Conservation (phyloP, 2,797 vertebrate genomes). For the Astyanax mexicanus region DNA sequence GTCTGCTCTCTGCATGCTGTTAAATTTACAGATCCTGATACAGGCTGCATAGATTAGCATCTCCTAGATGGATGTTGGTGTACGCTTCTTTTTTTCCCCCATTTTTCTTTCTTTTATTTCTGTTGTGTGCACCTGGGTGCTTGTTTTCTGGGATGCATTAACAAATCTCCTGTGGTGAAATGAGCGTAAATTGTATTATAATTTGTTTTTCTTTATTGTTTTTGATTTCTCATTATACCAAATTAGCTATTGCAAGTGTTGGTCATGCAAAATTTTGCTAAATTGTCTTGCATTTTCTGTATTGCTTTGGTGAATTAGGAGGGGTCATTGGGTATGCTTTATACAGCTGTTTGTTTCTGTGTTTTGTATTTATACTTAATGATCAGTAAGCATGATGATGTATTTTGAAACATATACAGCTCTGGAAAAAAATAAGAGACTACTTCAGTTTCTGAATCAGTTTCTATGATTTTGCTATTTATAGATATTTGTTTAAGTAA, state of each 20-base stretch:
- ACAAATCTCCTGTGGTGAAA: neutral
- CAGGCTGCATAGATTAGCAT: slow-evolving; percentile 5
- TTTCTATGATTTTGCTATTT: too few relatives aligned
- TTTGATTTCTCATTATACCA: neutral
- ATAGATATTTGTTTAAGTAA: too few relatives aligned
- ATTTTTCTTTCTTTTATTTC: neutral
- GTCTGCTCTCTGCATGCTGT: slow-evolving; percentile 42
- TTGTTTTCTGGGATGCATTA: neutral
- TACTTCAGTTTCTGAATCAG: too few relatives aligned
- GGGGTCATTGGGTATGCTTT: neutral
- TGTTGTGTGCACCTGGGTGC: neutral
- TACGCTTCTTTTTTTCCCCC: neutral
- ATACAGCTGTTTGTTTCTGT: neutral
- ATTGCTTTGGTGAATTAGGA: neutral
- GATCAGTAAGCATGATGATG: neutral
- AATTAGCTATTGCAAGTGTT: neutral
- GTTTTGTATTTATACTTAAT: neutral
- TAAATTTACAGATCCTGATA: slow-evolving; percentile 12
- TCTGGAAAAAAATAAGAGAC: too few relatives aligned
- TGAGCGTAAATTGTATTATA: neutral
- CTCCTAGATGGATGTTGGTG: neutral
- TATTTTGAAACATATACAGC: neutral
- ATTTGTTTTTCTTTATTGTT: neutral
- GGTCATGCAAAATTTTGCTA: neutral
- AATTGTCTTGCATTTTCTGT: neutral